Evolutionary conservation across 2,797 vertebrate species (phyloP), one percentile per base, ranked within the genome.

Genomic region (Carapus acus): DNA sequence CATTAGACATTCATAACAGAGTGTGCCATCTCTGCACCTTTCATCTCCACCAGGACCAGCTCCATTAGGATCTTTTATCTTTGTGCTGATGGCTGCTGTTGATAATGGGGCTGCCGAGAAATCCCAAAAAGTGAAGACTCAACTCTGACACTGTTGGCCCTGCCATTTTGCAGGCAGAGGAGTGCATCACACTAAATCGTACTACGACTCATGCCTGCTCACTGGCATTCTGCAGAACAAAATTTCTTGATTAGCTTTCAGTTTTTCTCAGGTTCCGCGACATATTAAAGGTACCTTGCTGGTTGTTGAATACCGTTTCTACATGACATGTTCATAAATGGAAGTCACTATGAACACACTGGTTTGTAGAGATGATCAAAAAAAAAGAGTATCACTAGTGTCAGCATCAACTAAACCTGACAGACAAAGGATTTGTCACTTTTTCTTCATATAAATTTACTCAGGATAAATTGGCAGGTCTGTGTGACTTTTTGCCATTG

Each of bases 11-110:
- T 83, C 83, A 80, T 82, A 83, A 80, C 74, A 78, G 59, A 49
- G 79, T 78, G 78, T 78, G 81, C 83, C 85, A 79, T 82, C 78
- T 77, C 75, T 77, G 77, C 81, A 83, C 80, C 84, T 85, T 86
- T 86, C 81, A 86, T 87, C 84, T 87, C 81, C 77, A 83, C 70
- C 72, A 83, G 79, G 81, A 83, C 80, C 80, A 76, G 81, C 82
- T 85, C 87, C 83, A 86, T 84, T 85, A 86, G 79, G 82, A 84
- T 82, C 79, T 85, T 87, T 86, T 87, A 85, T 85, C 85, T 86
- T 83, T 81, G 82, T 83, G 83, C 85, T 86, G 83, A 85, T 87
- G 85, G 84, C 84, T 83, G 83, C 77, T 79, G 68, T 80, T 83
- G 83, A 87, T 88, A 87, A 85, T 85, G 80, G 74, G 72, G 73